Evolutionary conservation across 2,888 invertebrate genomes (phyloP), one percentile per base, ranked within the genome.

Genomic region (Lampropteryx suffumata): DNA sequence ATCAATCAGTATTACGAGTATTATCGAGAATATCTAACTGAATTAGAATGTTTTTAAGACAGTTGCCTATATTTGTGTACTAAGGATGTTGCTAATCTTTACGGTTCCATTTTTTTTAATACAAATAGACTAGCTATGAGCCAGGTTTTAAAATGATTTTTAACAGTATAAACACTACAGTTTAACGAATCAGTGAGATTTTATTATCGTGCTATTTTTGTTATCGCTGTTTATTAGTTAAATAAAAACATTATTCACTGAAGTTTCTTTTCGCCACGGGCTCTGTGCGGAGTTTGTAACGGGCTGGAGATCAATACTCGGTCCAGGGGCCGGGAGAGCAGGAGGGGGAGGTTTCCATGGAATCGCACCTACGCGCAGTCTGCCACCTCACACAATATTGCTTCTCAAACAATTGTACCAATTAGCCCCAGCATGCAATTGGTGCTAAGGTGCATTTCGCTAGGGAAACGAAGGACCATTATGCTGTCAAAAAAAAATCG

Each of bases 301-400:
- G 72, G 71, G 68, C 66, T 66, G 72, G 73, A 74, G 79, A 82
- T 82, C 83, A 81, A 82, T 83, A 84, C 69, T 55, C 50, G 59
- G 61, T 43, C 51, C 59, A 65, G 53, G 56, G 64, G 57, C 52
- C 50, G 61, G 53, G 61, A 64, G 51, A 50, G 35, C 3, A 11
- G 66, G 48, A 62, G 61, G 55, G 67, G 24, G 61, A 61, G 71
- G 85, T 76, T 72, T 52, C 78, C 83, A 88, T 86, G 82, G 76
- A 66, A 61, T 89, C 90, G 66, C 89, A 79, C 90, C 90, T 78
- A 89, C 89, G 85, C 82, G 74, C 73, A 71, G 73, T 69, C 73
- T 71, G 71, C 71, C 69, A 33, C 39, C 71, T 70, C 67, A 65
- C 72, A 75, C 70, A 67, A 82, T 79, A 77, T 13, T 27, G 1